Conservation (phyloP, 2,888 invertebrate species). For the Biston betularia region DNA sequence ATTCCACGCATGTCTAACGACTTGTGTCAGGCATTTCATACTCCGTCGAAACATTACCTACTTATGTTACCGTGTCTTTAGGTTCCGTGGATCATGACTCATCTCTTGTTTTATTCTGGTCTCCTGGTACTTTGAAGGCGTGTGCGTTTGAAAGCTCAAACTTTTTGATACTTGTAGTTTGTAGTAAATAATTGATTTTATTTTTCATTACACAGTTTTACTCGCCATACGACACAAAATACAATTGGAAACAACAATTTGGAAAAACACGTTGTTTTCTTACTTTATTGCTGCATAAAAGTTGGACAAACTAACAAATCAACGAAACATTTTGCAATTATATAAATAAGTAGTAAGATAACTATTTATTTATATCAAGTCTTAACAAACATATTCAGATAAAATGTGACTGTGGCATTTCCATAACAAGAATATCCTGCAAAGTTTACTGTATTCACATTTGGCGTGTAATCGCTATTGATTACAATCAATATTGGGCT, state of each 20-base stretch:
- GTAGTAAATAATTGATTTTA: too few relatives aligned
- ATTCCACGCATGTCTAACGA: constrained; percentile 26
- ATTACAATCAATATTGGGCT: constrained; percentile 18
- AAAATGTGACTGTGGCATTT: constrained; percentile 5
- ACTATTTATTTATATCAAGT: constrained; percentile 3
- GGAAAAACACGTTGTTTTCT: too few relatives aligned
- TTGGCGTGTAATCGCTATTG: constrained; percentile 23
- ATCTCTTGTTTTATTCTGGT: constrained; percentile 14
- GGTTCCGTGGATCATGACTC: constrained; percentile 8
- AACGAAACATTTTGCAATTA: background rate
- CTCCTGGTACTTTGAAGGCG: constrained; percentile 21
- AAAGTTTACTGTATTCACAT: constrained; percentile 9
- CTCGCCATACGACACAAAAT: too few relatives aligned
- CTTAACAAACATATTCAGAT: constrained; percentile 7
- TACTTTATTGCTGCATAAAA: too few relatives aligned
- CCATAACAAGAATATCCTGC: constrained; percentile 7
- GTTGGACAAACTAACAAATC: too few relatives aligned
- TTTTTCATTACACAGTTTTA: too few relatives aligned
- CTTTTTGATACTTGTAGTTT: background rate
- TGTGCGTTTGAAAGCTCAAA: constrained; percentile 6
- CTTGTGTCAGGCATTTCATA: constrained; percentile 26
- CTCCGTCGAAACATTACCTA: constrained; percentile 22
- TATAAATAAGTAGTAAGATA: background rate
- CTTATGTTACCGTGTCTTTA: constrained; percentile 24
- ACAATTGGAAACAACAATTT: too few relatives aligned